Evolutionary conservation across 2,888 invertebrate genomes (phyloP), one percentile per base, ranked within the genome.

Genomic region (Melanophora roralis): DNA sequence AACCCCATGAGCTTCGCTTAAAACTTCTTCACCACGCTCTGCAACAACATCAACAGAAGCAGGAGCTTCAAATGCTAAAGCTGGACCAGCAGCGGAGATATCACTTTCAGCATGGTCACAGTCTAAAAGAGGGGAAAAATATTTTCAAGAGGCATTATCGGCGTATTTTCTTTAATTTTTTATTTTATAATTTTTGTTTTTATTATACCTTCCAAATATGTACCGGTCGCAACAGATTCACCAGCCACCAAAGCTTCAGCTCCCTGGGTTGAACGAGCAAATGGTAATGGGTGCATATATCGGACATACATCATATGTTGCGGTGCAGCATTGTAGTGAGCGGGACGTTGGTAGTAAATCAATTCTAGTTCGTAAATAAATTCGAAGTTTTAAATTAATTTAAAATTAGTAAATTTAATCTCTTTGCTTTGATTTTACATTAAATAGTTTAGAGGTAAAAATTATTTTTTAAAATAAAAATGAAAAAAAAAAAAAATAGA

Each of bases 191-290:
- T n/a, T n/a, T n/a, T n/a, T n/a, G n/a, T n/a, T n/a, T n/a, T n/a
- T n/a, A n/a, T n/a, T n/a, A 57, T 85, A 90, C 90, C 89, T 84
- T 87, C 85, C 71, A 90, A 82, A 82, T 87, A 88, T 68, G 89
- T 88, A 83, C 89, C 88, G 69, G 89, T 87, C 77, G 88, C 88
- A 59, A 89, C 87, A 36, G 87, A 85, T 53, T 89, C 88, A 7
- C 89, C 90, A 78, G 89, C 86, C n/a, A 89, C 90, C 64, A 88
- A 86, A n/a, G 89, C 89, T 57, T 88, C 85, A 64, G 89, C 88
- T 12, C 85, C 88, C 80, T 87, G 86, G 27, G 88, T 85, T 60
- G 89, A 88, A 64, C 89, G 88, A 14, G 87, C 88, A 74, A 86
- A 86, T 5, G 86, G 86, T 55, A 86, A 84, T 21, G 89, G 89